Base-by-base conservation (phyloP, 2,888 invertebrate genomes). In the Hylaea fasciaria region DNA sequence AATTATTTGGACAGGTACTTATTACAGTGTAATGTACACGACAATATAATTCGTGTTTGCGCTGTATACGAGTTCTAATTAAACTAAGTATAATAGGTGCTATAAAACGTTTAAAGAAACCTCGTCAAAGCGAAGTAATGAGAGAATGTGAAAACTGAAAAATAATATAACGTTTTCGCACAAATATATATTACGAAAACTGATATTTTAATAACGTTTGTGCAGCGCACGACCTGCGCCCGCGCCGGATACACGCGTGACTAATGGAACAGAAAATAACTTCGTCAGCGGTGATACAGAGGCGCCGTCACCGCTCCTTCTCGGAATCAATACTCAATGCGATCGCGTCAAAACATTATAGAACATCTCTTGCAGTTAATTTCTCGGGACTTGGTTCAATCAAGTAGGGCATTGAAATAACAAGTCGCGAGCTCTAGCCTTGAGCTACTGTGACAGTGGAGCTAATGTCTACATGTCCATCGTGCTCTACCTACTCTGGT, bases 201-300 rank as follows among this genome's bases (percentile, higher is more conserved):
- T 43, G 65, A 60, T 66, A 62, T 65, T 72, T 70, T 70, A 54
- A 64, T 69, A 71, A 65, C 57, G 66, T 58, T 57, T 61, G 66
- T 61, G 68, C 62, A 72, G 64, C 72, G 66, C 84, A 78, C 79
- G 83, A 77, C 81, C 76, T 85, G 82, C 81, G 80, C 80, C 64
- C 78, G 87, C 87, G 87, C 84, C 91, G 91, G 90, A 90, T 91
- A 88, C 89, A 83, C 84, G 89, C 79, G 89, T 92, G 91, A 91
- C 91, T 91, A 91, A 91, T 88, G 81, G 84, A 79, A 86, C 91
- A 91, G 91, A 91, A 91, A 91, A 91, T 91, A 91, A 90, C 90
- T 89, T 85, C 85, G 90, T 88, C 90, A 91, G 88, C 82, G 78
- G 84, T 89, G 90, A 91, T 88, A 89, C 89, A 88, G 72, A 80